Evolutionary conservation across 2,888 invertebrate species (phyloP).

Genomic region (Cryptus viduatorius): DNA sequence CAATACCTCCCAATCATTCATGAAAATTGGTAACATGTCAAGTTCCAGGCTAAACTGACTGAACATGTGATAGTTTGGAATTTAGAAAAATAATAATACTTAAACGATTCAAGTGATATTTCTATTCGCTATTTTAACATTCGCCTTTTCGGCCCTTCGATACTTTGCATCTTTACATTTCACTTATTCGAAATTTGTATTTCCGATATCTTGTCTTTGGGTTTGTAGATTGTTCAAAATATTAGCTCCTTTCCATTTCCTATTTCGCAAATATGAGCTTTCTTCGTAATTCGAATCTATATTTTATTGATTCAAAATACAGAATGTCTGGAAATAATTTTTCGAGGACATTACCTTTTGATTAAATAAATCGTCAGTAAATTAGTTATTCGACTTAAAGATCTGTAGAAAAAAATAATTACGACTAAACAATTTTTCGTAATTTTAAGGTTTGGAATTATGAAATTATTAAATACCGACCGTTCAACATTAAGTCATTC

Average conservation of each 20-base stretch:
- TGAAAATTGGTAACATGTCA: no score
- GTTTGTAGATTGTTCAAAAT: slow-evolving; percentile 18
- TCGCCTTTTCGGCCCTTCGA: slow-evolving; percentile 28
- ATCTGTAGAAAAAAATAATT: slow-evolving; percentile 1
- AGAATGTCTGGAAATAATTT: slow-evolving; percentile 5
- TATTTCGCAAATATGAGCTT: slow-evolving; percentile 13
- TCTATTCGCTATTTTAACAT: slow-evolving; percentile 6
- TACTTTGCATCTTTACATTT: slow-evolving; percentile 8
- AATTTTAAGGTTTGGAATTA: background rate
- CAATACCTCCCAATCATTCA: no score
- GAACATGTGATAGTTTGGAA: no score
- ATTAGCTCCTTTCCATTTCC: slow-evolving; percentile 15
- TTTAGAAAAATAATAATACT: no score
- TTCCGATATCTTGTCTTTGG: slow-evolving; percentile 16
- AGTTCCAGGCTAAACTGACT: no score
- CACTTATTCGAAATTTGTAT: slow-evolving; percentile 23
- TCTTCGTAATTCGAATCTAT: slow-evolving; percentile 27
- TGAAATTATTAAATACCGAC: background rate
- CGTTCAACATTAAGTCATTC: background rate
- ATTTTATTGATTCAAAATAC: slow-evolving; percentile 28
- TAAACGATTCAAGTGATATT: no score
- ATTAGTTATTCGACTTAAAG: slow-evolving; percentile 14
- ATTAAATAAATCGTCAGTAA: slow-evolving; percentile 3
- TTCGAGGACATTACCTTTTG: slow-evolving; percentile 6
- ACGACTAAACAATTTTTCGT: slow-evolving; percentile 13